Conservation (phyloP, 2,113 vertebrate genomes). For the Sarotherodon lohbergeri region DNA sequence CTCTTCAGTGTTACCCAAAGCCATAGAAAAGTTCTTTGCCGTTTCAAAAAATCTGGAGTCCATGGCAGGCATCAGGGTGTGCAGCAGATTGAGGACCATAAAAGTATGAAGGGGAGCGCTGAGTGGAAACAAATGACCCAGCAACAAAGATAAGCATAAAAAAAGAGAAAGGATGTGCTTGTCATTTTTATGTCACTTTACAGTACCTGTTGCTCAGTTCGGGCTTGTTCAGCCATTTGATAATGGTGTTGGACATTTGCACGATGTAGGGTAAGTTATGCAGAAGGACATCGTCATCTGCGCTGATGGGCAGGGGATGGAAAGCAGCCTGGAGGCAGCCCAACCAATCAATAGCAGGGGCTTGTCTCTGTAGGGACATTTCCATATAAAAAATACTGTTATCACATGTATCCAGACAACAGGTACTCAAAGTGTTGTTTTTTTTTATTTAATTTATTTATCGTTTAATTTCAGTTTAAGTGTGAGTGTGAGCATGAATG, state of each 20-base stretch:
- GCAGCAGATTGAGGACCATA: conserved; percentile 73
- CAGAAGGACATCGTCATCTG: conserved; percentile 76
- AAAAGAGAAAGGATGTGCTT: neutral
- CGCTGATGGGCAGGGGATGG: conserved; percentile 68
- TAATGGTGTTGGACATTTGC: conserved; percentile 78
- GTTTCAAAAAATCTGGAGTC: conserved; percentile 67
- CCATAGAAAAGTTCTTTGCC: conserved; percentile 44
- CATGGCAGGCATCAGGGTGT: conserved; percentile 71
- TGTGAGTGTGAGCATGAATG: neutral
- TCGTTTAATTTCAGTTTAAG: neutral
- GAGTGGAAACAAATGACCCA: neutral
- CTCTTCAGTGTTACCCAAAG: conserved; percentile 27
- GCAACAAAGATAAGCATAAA: neutral
- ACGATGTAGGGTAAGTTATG: conserved; percentile 84
- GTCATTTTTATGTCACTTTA: neutral
- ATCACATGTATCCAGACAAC: neutral
- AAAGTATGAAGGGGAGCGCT: conserved; percentile 67
- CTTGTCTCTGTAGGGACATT: conserved; percentile 70
- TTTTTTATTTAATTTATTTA: neutral
- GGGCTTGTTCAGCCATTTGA: conserved; percentile 41
- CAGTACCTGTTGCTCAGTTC: conserved; percentile 57
- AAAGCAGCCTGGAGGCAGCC: conserved; percentile 79
- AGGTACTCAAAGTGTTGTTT: neutral
- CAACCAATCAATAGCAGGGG: conserved; percentile 86
- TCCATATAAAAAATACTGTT: neutral